phyloP scores from a whole-genome alignment of 2,797 vertebrate genomes.

The Lutjanus campechanus region DNA sequence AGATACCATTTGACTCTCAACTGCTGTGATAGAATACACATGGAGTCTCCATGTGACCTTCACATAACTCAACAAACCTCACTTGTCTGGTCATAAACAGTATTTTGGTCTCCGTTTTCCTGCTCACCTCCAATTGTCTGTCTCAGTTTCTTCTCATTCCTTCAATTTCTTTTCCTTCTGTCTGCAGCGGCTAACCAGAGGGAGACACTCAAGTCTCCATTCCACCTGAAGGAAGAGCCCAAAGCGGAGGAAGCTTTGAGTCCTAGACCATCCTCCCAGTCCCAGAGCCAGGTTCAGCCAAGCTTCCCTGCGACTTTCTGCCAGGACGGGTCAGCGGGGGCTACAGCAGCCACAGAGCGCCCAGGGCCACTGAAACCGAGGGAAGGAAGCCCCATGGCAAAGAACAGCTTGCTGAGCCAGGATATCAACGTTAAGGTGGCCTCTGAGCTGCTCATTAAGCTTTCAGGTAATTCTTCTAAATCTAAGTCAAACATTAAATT shows the following conservation, averaged over 20 bases:
- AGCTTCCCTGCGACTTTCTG: slow-evolving; percentile 86
- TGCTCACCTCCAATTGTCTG: background rate
- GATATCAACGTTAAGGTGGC: slow-evolving; percentile 97
- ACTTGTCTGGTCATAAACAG: background rate
- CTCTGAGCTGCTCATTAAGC: slow-evolving; percentile 98
- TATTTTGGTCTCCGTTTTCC: background rate
- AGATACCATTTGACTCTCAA: background rate
- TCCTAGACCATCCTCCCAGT: slow-evolving; percentile 82
- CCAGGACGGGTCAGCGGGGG: slow-evolving; percentile 84
- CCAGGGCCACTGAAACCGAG: slow-evolving; percentile 84
- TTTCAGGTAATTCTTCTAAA: slow-evolving; percentile 89
- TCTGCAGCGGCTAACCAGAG: slow-evolving; percentile 97
- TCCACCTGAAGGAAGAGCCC: slow-evolving; percentile 96
- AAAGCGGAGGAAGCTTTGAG: slow-evolving; percentile 89
- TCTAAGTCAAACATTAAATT: slow-evolving; percentile 12
- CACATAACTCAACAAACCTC: slow-evolving; percentile 1
- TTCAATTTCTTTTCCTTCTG: slow-evolving; percentile 18
- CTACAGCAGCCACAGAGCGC: slow-evolving; percentile 72
- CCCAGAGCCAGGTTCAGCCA: slow-evolving; percentile 81
- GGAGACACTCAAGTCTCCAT: slow-evolving; percentile 93
- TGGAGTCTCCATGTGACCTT: background rate
- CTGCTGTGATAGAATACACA: background rate
- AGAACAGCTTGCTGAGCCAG: slow-evolving; percentile 90
- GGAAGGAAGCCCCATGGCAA: slow-evolving; percentile 86
- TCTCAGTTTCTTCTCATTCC: background rate